These are phyloP conservation scores for Daboia siamensis DNA, from an alignment of 2,113 vertebrate species.

Conservation along the genomic window DNA sequence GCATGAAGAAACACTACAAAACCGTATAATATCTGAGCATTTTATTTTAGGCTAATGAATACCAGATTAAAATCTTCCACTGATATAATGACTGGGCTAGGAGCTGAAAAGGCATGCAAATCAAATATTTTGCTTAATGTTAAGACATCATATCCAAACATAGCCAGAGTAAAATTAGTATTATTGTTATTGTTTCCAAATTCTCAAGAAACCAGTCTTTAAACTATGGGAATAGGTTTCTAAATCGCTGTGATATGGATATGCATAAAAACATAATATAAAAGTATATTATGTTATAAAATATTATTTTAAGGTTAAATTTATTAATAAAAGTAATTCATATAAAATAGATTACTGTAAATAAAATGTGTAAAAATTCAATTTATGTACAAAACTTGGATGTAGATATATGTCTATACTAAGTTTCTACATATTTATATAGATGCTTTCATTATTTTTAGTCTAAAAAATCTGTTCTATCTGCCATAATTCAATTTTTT, in stretches of 20 bases:
- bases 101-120: slow-evolving; percentile 12
- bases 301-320: not conserved
- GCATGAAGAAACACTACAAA: slow-evolving; percentile 22
- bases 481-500: not conserved
- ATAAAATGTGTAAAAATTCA: not conserved
- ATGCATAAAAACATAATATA: too few species aligned
- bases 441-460: not conserved
- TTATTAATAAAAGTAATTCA: not conserved
- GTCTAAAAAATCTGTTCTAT: not conserved
- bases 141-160: not conserved
- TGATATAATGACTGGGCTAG: slow-evolving; percentile 1
- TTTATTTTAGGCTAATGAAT: slow-evolving; percentile 29
- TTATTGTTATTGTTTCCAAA: not conserved
- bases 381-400: not conserved
- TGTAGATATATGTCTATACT: not conserved
- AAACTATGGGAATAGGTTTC: too few species aligned
- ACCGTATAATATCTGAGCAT: slow-evolving; percentile 19
- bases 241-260: too few species aligned
- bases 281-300: not conserved
- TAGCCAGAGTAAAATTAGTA: not conserved
- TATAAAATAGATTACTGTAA: not conserved
- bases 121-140: slow-evolving; percentile 13
- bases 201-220: not conserved
- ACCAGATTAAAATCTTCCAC: slow-evolving; percentile 22
- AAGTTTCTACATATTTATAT: not conserved